phyloP scores from a whole-genome alignment of 2,113 vertebrate genomes.

The Eidolon helvum region DNA sequence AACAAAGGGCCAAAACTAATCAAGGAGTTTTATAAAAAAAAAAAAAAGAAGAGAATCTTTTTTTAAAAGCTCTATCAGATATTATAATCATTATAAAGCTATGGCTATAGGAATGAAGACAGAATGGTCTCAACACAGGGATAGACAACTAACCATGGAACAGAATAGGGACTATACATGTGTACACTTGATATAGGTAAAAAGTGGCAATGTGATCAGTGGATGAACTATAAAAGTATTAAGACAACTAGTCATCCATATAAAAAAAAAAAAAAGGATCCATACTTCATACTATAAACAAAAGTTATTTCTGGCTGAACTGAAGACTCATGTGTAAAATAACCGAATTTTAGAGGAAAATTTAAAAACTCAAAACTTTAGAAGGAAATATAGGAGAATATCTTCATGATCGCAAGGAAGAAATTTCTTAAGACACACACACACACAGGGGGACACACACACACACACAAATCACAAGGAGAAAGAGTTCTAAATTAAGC shows the following conservation, averaged over 20 bases:
- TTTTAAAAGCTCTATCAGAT: not conserved
- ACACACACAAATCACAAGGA: not conserved
- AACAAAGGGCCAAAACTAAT: not conserved
- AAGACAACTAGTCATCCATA: not conserved
- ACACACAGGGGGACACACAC: too few species aligned
- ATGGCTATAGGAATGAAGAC: not conserved
- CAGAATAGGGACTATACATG: not conserved
- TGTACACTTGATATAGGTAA: not conserved
- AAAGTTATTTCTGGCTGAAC: not conserved
- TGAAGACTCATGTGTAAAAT: not conserved
- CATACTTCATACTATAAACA: not conserved
- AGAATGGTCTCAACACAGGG: not conserved
- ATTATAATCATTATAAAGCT: not conserved
- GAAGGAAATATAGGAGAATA: not conserved
- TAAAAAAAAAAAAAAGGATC: not conserved
- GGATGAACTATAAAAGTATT: not conserved
- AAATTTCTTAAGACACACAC: not conserved
- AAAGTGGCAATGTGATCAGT: rapidly evolving
- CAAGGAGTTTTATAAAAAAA: not conserved
- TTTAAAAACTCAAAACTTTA: not conserved
- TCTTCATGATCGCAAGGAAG: not conserved
- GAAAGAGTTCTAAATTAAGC: not conserved
- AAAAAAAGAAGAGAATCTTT: not conserved
- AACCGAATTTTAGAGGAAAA: not conserved
- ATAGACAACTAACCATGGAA: rapidly evolving